Conservation (phyloP, 2,797 vertebrate species). For the Brotogeris chrysoptera region DNA sequence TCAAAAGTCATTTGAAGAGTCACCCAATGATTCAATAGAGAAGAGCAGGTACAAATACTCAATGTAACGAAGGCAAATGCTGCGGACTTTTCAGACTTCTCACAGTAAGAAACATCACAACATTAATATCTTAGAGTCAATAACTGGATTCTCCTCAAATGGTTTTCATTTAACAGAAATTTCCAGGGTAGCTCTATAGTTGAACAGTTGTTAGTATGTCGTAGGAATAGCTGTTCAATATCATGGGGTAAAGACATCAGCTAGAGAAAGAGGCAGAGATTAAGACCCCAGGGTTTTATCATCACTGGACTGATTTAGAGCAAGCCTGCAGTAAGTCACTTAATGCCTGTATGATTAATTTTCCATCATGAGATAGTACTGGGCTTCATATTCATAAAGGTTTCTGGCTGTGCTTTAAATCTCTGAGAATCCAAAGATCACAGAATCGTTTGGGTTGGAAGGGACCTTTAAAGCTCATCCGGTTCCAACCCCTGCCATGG, state of each 20-base stretch:
- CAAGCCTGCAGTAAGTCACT: neutral
- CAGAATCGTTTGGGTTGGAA: neutral
- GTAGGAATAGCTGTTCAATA: neutral
- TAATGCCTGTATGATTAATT: constrained; percentile 7
- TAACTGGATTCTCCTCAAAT: neutral
- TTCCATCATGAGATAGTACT: neutral
- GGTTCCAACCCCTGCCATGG: neutral
- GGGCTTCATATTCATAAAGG: neutral
- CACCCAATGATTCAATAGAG: neutral
- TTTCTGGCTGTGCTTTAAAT: neutral
- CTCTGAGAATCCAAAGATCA: neutral
- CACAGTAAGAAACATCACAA: neutral
- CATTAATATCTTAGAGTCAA: neutral
- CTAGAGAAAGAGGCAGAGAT: neutral
- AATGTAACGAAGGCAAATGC: neutral
- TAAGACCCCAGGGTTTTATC: neutral
- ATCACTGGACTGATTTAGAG: neutral
- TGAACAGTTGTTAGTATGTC: neutral
- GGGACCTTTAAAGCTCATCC: neutral
- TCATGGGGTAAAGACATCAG: neutral
- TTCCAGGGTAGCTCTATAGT: neutral
- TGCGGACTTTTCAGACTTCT: neutral
- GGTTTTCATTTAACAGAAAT: neutral
- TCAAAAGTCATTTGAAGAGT: neutral
- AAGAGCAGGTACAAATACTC: neutral